Evolutionary conservation across 2,113 vertebrate species (phyloP).

Genomic region (Grallaria varia): DNA sequence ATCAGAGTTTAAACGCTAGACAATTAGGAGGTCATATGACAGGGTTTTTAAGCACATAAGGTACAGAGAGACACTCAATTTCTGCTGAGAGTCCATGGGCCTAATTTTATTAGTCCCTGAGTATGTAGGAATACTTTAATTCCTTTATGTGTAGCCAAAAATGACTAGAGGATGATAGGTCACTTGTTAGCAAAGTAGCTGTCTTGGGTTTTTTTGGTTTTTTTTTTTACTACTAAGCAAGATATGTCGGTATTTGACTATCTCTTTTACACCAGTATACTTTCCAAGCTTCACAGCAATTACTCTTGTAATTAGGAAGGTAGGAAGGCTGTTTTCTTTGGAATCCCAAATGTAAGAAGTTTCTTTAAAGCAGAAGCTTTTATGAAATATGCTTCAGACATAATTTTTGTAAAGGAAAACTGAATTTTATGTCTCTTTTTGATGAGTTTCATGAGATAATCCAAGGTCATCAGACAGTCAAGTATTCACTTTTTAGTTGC

Average conservation of each 20-base stretch:
- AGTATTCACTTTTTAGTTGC: not conserved
- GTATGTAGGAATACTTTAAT: not conserved
- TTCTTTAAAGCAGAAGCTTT: not conserved
- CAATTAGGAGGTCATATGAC: not conserved
- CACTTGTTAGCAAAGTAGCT: not conserved
- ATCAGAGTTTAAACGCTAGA: not conserved
- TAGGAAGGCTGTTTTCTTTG: not conserved
- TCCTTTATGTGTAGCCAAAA: not conserved
- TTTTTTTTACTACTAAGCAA: not conserved
- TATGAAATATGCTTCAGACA: not conserved
- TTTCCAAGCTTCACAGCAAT: not conserved
- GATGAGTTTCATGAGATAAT: not conserved
- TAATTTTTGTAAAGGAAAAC: not conserved
- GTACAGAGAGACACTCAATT: not conserved
- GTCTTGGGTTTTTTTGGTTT: not conserved
- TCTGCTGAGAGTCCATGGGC: not conserved
- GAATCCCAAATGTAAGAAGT: not conserved
- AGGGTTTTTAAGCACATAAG: not conserved
- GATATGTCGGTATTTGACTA: accelerated
- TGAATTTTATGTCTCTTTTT: not conserved
- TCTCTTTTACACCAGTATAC: not conserved
- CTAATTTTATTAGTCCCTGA: not conserved
- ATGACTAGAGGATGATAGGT: not conserved
- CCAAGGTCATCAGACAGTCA: not conserved
- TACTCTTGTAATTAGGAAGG: not conserved